Base-by-base conservation (phyloP, 2,888 invertebrate species). In the Drosophila meridiana region DNA sequence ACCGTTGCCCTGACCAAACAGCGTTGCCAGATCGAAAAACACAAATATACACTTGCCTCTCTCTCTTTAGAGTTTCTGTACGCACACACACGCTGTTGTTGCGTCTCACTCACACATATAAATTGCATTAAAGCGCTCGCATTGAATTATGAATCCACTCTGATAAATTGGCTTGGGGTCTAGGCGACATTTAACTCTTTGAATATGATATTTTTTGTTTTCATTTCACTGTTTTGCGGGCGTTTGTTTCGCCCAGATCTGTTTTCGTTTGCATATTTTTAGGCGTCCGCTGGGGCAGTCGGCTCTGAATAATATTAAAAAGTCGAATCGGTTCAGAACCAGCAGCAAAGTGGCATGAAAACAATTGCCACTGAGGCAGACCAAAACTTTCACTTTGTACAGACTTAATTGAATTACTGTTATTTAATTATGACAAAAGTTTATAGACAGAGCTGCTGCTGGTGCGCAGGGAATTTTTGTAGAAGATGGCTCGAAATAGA, bases 91-190 rank as follows among this genome's bases (percentile, higher is more conserved):
- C n/a, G 13, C 1, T 36, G 47, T 57, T 56, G 57, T 56, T 20
- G 20, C n/a, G 11, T 20, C 34, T 34, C 34, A 32, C n/a, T 52
- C 52, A 34, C 88, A 78, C 79, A 83, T 73, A 74, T 81, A 85
- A 83, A 87, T 88, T 85, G 90, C 81, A 85, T 90, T 86, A 77
- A 88, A 78, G 67, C 71, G 74, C 64, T 66, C 64, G 71, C 69
- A 52, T 66, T 76, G 67, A 69, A 82, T 80, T 76, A 73, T 78
- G 75, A 80, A 74, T 62, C 64, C 66, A 62, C 63, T 66, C 67
- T 63, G 72, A 70, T 71, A 77, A 71, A 67, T 73, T 67, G 52
- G 3, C 7, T 47, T 47, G 47, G 47, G 47, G 28, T 47, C 47
- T 56, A 40, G 55, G 26, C 30, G 60, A 50, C 58, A 53, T 73